These are phyloP conservation scores for Lipophrys pholis DNA, from an alignment of 2,113 vertebrate species.

Conservation along the genomic window DNA sequence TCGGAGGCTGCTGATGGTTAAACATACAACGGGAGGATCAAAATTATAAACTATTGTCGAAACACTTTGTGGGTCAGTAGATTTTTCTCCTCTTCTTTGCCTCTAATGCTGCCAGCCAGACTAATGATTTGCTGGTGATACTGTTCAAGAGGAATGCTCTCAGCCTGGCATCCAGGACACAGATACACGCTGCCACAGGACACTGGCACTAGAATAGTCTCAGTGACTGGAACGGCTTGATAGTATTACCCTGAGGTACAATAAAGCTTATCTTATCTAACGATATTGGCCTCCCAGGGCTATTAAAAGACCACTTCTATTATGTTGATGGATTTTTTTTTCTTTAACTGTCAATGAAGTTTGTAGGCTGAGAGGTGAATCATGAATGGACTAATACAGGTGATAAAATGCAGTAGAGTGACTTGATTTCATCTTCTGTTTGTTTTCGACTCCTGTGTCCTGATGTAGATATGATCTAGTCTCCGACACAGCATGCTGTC, in stretches of 20 bases:
- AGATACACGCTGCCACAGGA: slow-evolving; percentile 54
- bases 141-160: slow-evolving; percentile 49
- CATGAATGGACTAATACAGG: background rate
- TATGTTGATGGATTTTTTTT: slow-evolving; percentile 28
- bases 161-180: slow-evolving; percentile 61
- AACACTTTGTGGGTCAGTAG: background rate
- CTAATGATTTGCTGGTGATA: slow-evolving; percentile 46
- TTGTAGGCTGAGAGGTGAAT: slow-evolving; percentile 13
- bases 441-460: too few species aligned
- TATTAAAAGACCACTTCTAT: slow-evolving; percentile 51
- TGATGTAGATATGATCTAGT: too few species aligned
- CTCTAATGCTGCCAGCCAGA: slow-evolving; percentile 26
- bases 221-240: slow-evolving; percentile 48
- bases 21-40: background rate
- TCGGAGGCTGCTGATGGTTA: background rate
- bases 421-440: too few species aligned
- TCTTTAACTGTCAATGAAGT: background rate
- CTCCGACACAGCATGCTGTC: too few species aligned
- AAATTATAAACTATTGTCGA: background rate
- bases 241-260: slow-evolving; percentile 60
- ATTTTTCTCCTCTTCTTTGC: background rate
- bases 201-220: slow-evolving; percentile 57
- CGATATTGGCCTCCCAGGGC: slow-evolving; percentile 35
- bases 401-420: background rate
- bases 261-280: slow-evolving; percentile 64